Percentiles rank a stretch among this genome's conserved stretches.
These are phyloP conservation scores for Drosophila pseudotalamancana DNA, from an alignment of 2,888 invertebrate genomes.

Conservation along the genomic window DNA sequence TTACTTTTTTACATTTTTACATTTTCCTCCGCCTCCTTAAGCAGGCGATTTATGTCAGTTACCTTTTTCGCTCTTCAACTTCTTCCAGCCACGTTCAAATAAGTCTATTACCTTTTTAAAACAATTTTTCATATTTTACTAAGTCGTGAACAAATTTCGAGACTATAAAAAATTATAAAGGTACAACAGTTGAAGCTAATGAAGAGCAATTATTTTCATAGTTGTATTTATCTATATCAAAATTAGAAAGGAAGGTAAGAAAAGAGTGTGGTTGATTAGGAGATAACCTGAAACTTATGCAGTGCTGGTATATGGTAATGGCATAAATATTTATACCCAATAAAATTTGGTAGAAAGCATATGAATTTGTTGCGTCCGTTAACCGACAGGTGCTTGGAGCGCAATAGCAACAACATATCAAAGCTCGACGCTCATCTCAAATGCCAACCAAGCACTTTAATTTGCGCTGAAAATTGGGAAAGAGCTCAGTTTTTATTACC, in stretches of 20 bases:
- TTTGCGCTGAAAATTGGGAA: conserved; percentile 32
- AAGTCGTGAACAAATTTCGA: not conserved
- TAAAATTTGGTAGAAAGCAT: not conserved
- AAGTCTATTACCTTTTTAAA: conserved; percentile 22
- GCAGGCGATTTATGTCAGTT: conserved; percentile 59
- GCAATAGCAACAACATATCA: conserved; percentile 19
- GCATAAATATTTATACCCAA: not conserved
- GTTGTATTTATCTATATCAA: not conserved
- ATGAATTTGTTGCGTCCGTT: conserved; percentile 10
- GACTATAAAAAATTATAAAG: not conserved
- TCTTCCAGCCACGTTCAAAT: conserved; percentile 7
- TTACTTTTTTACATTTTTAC: too few relatives aligned
- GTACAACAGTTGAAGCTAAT: not conserved
- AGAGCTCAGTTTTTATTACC: conserved; percentile 32
- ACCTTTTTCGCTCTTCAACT: conserved; percentile 49
- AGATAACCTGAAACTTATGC: too few relatives aligned
- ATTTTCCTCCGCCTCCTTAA: conserved; percentile 55
- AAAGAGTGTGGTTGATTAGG: too few relatives aligned
- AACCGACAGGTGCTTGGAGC: conserved; percentile 20
- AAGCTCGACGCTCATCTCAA: conserved; percentile 20
- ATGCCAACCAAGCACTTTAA: conserved; percentile 40
- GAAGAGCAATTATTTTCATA: not conserved
- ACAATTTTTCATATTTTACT: not conserved
- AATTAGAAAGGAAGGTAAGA: too few relatives aligned
- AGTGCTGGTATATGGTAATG: too few relatives aligned